phyloP scores from a whole-genome alignment of 2,888 invertebrate species.

The Sussaba pulchella region DNA sequence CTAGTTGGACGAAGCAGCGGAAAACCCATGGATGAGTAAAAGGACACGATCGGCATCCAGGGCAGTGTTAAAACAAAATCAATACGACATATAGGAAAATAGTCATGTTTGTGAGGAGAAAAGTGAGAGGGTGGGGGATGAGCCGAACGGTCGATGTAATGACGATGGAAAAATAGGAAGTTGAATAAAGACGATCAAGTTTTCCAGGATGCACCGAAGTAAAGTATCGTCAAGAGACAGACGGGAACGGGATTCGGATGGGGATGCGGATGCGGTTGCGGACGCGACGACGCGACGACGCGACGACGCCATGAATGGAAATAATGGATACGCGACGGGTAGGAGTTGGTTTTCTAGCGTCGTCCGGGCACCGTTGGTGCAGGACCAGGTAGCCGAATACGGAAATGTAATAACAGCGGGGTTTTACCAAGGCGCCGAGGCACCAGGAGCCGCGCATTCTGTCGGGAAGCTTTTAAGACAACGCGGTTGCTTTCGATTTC shows the following conservation, averaged over 20 bases:
- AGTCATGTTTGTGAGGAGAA: not conserved
- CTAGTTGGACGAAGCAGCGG: too few relatives aligned
- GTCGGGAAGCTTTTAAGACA: conserved; percentile 82
- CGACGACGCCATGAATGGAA: conserved; percentile 40
- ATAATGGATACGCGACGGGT: conserved; percentile 10
- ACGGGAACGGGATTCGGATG: not conserved
- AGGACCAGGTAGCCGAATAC: conserved; percentile 57
- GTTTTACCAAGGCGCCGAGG: conserved; percentile 69
- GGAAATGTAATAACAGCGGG: conserved; percentile 59
- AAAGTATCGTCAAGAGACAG: not conserved
- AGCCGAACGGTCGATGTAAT: not conserved
- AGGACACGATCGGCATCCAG: too few relatives aligned
- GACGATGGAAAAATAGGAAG: not conserved
- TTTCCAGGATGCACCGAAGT: not conserved
- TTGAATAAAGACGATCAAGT: too few relatives aligned
- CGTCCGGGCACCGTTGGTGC: conserved; percentile 23
- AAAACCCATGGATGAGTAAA: too few relatives aligned
- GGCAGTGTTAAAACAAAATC: conserved; percentile 22
- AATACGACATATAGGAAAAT: conserved; percentile 15
- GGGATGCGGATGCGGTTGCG: too few relatives aligned
- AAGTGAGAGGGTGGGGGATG: not conserved
- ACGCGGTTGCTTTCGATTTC: conserved; percentile 83
- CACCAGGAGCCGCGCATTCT: conserved; percentile 81
- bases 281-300: conserved; percentile 19
- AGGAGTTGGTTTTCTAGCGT: not conserved